Base-by-base conservation (phyloP, 2,797 vertebrate species). In the Chrosomus eos region DNA sequence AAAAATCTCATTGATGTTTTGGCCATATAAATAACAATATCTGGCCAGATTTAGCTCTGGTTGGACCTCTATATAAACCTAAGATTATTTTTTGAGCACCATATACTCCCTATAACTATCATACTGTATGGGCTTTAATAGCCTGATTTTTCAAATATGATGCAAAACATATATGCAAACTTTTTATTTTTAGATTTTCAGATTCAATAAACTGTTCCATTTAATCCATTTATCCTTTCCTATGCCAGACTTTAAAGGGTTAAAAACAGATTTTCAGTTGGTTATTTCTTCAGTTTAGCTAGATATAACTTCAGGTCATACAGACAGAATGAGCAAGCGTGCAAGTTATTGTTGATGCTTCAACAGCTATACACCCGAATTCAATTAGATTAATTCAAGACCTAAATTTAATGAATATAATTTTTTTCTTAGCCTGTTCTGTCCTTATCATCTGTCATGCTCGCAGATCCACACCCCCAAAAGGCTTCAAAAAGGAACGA, bases 401-500 rank as follows among this genome's bases (percentile, higher is more conserved):
- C 5, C 18, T 45, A 45, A 31, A 45, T 80, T 73, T 55, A 33
- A 86, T 64, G 19, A 33, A 40, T 77, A 64, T 0, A 0, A 18
- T 58, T 76, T 82, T 75, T 7, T 7, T 33, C 38, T 48, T 83
- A 28, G 13, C 26, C n/a, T 16, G n/a, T 58, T 81, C 31, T 2
- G 4, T 55, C 70, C 78, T 66, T n/a, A 36, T 58, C 86, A 72
- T 48, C 74, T 58, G 43, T 38, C 2, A 51, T 2, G 75, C 83
- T 83, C 77, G 53, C 0, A 38, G 53, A 80, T 79, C 71, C 76
- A 43, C 21, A 4, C 26, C 9, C 5, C 28, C 18, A 73, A 11
- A 75, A n/a, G 80, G 85, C 84, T 82, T 84, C 80, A 81, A 86
- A 82, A 70, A 48, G 26, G 40, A 73, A 76, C 80, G 67, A 87